These are phyloP conservation scores for Ptychochromis oligacanthus DNA, from an alignment of 2,113 vertebrate species.

Conservation along the genomic window DNA sequence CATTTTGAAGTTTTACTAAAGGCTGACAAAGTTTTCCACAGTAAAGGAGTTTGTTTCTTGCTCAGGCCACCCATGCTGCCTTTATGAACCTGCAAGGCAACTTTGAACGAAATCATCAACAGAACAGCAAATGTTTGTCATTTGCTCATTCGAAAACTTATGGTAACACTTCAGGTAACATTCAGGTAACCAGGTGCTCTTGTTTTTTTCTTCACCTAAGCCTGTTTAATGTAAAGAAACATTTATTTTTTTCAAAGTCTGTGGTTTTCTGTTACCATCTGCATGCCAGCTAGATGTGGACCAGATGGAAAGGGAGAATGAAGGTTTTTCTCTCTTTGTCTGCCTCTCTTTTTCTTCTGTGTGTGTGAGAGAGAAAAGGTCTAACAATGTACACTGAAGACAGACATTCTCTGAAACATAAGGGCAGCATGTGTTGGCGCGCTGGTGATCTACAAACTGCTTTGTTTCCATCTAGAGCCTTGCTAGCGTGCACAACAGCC, in stretches of 20 bases:
- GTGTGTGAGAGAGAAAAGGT: conserved; percentile 15
- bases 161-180: neutral
- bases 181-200: neutral
- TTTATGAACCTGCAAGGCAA: neutral
- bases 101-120: neutral
- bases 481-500: conserved; percentile 16
- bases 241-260: conserved; percentile 20
- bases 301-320: conserved; percentile 58
- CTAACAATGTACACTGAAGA: conserved; percentile 41
- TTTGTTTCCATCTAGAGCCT: conserved; percentile 11
- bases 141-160: neutral
- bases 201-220: conserved; percentile 1
- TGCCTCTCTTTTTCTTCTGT: conserved; percentile 1
- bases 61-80: neutral
- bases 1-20: neutral
- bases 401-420: conserved; percentile 51
- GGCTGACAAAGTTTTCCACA: neutral
- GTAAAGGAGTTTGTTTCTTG: neutral
- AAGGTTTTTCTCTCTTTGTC: conserved; percentile 18
- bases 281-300: conserved; percentile 52
- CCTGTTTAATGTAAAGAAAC: conserved; percentile 22
- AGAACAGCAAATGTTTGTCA: neutral
- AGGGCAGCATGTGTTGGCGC: conserved; percentile 58
- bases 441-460: conserved; percentile 32
- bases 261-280: conserved; percentile 55